Evolutionary conservation across 1,140 invertebrate species (phyloP).

Genomic region (Bombyx mandarina): DNA sequence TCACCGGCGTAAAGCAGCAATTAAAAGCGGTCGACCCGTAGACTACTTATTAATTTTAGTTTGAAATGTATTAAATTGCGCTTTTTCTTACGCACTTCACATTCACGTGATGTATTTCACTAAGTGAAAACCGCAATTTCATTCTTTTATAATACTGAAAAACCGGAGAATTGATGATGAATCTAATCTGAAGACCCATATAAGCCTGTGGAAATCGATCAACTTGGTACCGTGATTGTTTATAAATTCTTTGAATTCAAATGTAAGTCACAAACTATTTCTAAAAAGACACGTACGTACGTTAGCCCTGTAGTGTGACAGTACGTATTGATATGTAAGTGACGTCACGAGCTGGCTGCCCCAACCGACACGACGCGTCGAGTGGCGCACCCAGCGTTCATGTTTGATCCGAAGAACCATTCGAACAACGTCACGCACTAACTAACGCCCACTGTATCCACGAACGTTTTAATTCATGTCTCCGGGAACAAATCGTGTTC

Average conservation of each 20-base stretch:
- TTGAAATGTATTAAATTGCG: no score
- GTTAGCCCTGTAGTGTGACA: slow-evolving; percentile 3
- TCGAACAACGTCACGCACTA: neutral
- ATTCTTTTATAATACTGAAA: no score
- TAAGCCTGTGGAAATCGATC: no score
- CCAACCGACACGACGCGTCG: neutral
- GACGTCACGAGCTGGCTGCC: slow-evolving; percentile 14
- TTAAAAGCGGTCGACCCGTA: no score
- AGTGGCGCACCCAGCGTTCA: neutral
- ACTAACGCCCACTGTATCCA: slow-evolving; percentile 27
- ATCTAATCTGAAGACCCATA: no score
- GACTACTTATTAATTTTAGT: no score
- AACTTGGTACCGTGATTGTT: slow-evolving; percentile 18
- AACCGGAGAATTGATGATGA: no score
- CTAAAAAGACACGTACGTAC: slow-evolving; percentile 24
- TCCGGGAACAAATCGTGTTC: slow-evolving; percentile 23
- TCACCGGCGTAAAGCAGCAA: no score
- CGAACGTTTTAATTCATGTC: slow-evolving; percentile 30
- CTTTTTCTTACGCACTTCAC: no score
- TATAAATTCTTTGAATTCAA: slow-evolving; percentile 22
- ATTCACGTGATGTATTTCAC: no score
- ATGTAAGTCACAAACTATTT: slow-evolving; percentile 38
- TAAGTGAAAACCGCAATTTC: no score
- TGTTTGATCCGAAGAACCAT: neutral
- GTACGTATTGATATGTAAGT: slow-evolving; percentile 19